Base-by-base conservation (phyloP, 2,888 invertebrate species). In the Neocrepidodera transversa region DNA sequence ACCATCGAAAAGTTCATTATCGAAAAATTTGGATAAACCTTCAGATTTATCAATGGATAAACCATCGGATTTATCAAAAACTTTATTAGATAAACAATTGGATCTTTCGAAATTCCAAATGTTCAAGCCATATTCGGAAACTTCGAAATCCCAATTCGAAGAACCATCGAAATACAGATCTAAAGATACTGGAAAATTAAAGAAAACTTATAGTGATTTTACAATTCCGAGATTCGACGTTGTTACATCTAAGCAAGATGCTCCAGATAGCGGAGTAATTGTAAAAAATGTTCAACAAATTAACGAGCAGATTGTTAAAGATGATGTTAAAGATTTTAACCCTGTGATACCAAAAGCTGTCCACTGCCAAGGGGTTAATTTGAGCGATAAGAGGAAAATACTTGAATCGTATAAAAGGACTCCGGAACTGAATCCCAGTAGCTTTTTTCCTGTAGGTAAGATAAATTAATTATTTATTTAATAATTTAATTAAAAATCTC, bases 341-440 rank as follows among this genome's bases (percentile, higher is more conserved):
- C 23, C 68, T 68, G 68, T 68, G 66, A 70, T 66, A 68, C 48
- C 64, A 14, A 67, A 67, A 59, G 38, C 63, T 43, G 60, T 67
- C 49, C 74, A 75, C 71, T 76, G 74, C 72, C 76, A 76, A 70
- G 68, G 76, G 13, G 74, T 77, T 28, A 76, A 77, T 70, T 68
- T 76, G 53, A 74, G 74, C 5, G 76, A 76, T 53, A 55, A 52
- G 17, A 55, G 43, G 28, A 59, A 50, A 23, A 35, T 51, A 28
- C 8, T 54, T 8, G 47, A 56, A 40, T 6, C 28, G 3, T 53
- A 49, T 49, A n/a, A 53, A 10, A 54, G 43, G 32, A 52, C 8
- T 20, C 18, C 58, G 5, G 26, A 20, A 7, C 40, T 42, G 7
- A 30, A 18, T 10, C 1, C 36, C n/a, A 7, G 14, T 16, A 35